Base-by-base conservation (phyloP, 2,113 vertebrate genomes). In the Electrona antarctica region DNA sequence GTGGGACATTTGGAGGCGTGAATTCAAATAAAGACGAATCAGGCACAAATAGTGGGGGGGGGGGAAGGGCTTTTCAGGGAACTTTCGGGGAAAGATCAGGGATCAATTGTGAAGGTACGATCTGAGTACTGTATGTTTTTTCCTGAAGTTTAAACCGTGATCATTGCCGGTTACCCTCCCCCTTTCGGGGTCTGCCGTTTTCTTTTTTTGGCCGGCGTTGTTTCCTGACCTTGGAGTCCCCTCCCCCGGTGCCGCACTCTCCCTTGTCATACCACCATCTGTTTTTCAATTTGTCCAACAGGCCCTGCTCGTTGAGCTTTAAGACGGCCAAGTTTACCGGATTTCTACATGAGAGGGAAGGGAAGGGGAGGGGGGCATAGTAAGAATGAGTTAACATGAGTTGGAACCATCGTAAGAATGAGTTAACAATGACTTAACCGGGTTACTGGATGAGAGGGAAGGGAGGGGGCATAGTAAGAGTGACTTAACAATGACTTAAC, bases 281-380 rank as follows among this genome's bases (percentile, higher is more conserved):
- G 97, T 99, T 99, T 98, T 99, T 99, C 96, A 99, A 97, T 98
- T 98, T 99, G 97, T 99, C 97, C 97, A 99, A 98, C 95, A 99
- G 97, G 92, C 97, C 97, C 96, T 99, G 97, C 95, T 99, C 97
- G 96, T 99, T 99, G 95, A 98, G 97, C 97, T 99, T 99, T 98
- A 99, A 97, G 93, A 98, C 97, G 95, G 97, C 97, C 97, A 99
- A 96, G 96, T 99, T 99, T 94, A 99, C 97, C 94, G 95, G 97
- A 95, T 98, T 99, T 99, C 97, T 92, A 90, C 93, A 93, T 94
- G 91, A 93, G 95, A 41, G 69, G 81, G 76, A 84, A 74, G 81
- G 46, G 80, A 84, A 79, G 78, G 33, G 33, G 3, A 2, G 33
- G 33, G 33, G 33, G 33, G 33, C 2, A 33, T 4, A 2, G 4